phyloP scores from a whole-genome alignment of 2,797 vertebrate genomes.

The Merluccius polli region DNA sequence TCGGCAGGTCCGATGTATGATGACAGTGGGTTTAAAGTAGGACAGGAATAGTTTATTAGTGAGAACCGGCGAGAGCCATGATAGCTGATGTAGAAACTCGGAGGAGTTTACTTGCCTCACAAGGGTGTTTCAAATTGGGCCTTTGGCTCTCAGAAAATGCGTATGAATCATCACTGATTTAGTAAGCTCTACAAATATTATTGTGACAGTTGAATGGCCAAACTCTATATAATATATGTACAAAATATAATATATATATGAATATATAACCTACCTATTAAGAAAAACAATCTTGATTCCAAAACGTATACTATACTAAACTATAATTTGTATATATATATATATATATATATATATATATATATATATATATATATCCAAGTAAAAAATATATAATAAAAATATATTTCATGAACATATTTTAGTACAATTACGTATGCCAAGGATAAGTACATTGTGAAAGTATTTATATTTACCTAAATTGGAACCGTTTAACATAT shows the following conservation, averaged over 20 bases:
- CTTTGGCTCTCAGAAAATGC: neutral
- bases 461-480: too few relatives aligned
- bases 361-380: too few relatives aligned
- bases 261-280: too few relatives aligned
- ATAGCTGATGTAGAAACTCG: neutral
- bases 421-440: too few relatives aligned
- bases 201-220: neutral
- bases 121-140: neutral
- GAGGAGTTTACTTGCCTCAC: neutral
- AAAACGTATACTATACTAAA: too few relatives aligned
- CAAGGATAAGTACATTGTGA: too few relatives aligned
- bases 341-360: too few relatives aligned
- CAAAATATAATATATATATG: neutral
- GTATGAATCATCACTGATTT: neutral
- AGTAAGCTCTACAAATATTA: neutral
- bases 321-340: too few relatives aligned
- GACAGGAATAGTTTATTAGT: neutral
- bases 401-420: too few relatives aligned
- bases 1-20: neutral
- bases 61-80: neutral
- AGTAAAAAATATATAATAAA: too few relatives aligned
- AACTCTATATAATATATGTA: neutral
- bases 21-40: neutral
- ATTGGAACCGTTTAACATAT: too few relatives aligned
- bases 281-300: neutral